A percentile compares a stretch with the other conserved stretches of the same genome.
These are phyloP conservation scores for Geophilus truncorum DNA, from an alignment of 2,888 invertebrate species.

Conservation along the genomic window DNA sequence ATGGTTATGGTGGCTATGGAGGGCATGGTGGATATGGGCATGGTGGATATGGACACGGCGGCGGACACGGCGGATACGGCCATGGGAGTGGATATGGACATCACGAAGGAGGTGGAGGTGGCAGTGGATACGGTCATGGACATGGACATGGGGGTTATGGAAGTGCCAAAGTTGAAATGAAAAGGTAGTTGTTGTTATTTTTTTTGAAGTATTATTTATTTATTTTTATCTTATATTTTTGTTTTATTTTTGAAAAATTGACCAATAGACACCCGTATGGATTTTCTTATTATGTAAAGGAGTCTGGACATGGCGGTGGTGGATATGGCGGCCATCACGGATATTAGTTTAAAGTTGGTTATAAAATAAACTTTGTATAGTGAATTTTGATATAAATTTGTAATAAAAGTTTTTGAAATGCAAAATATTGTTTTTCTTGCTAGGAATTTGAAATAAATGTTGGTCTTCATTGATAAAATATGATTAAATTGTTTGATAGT, in stretches of 20 bases:
- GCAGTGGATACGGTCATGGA: constrained; percentile 27
- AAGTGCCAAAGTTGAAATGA: constrained; percentile 33
- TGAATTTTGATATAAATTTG: too few relatives aligned
- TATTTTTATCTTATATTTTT: neutral
- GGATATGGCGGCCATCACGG: constrained; percentile 29
- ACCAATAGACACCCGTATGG: constrained; percentile 33
- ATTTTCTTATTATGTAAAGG: constrained; percentile 33
- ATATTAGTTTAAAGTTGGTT: neutral
- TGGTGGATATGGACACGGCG: neutral
- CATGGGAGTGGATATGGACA: constrained; percentile 30
- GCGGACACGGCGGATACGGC: neutral
- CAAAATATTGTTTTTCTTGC: neutral
- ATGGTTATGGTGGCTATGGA: neutral
- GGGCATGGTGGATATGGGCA: too few relatives aligned
- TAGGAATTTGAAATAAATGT: neutral
- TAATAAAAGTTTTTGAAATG: neutral
- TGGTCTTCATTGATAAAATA: neutral
- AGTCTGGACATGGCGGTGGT: constrained; percentile 33
- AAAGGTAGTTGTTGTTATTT: neutral
- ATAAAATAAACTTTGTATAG: too few relatives aligned
- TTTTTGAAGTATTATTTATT: neutral
- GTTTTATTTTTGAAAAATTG: neutral
- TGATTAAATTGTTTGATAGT: neutral
- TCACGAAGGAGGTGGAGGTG: neutral
- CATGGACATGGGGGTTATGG: constrained; percentile 32